These are phyloP conservation scores for Echinarachnius parma DNA, from an alignment of 53 echinoderm and acorn worm genomes.

Conservation along the genomic window DNA sequence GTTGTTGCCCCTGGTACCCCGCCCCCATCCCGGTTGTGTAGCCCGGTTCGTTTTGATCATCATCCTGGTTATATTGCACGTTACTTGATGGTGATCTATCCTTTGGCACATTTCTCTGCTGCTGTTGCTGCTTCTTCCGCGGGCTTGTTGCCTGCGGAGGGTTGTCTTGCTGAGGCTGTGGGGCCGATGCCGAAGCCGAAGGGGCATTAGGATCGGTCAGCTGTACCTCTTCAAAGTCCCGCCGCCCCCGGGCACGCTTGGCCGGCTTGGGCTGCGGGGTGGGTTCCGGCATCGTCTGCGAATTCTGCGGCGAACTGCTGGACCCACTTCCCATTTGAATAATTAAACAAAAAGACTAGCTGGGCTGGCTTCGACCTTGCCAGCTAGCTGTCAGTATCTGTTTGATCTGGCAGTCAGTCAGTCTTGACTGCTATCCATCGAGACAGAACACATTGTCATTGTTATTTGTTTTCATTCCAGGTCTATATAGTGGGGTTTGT, in stretches of 20 bases:
- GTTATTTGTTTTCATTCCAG: too few relatives aligned
- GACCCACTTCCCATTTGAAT: constrained; percentile 79
- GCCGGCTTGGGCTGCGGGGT: constrained; percentile 45
- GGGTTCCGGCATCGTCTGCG: constrained; percentile 66
- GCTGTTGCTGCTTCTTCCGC: background rate
- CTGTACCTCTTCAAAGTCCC: constrained; percentile 80
- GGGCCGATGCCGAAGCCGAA: constrained; percentile 6
- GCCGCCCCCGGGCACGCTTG: constrained; percentile 57
- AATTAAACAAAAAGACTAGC: too few relatives aligned
- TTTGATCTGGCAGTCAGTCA: too few relatives aligned
- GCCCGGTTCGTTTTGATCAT: constrained; percentile 1
- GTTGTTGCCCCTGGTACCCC: constrained; percentile 15
- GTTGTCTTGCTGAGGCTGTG: background rate
- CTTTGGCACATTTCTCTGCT: constrained; percentile 8
- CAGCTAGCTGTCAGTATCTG: too few relatives aligned
- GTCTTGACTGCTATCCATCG: too few relatives aligned
- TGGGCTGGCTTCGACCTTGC: too few relatives aligned
- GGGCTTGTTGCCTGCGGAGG: background rate
- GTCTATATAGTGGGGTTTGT: too few relatives aligned
- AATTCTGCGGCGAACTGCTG: constrained; percentile 42
- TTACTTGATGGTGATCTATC: constrained; percentile 15
- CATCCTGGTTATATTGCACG: constrained; percentile 24
- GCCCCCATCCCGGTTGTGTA: constrained; percentile 30
- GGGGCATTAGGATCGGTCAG: constrained; percentile 61
- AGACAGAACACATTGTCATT: too few relatives aligned